phyloP scores from a whole-genome alignment of 2,797 vertebrate species.

The Buceros bicornis region DNA sequence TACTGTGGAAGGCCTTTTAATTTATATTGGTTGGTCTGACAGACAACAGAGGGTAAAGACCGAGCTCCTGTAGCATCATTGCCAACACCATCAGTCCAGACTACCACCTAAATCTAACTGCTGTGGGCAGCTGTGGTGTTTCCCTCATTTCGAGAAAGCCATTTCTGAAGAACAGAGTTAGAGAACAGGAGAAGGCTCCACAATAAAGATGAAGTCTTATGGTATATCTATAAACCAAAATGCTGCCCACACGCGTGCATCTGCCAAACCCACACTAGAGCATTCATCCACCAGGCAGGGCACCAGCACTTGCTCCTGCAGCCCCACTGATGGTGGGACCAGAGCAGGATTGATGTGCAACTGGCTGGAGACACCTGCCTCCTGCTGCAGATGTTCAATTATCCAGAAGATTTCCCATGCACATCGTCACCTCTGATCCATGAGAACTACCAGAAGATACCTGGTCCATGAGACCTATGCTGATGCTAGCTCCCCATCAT shows the following conservation, averaged over 20 bases:
- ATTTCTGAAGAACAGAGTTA: not conserved
- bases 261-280: not conserved
- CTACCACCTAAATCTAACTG: not conserved
- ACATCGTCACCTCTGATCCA: not conserved
- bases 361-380: not conserved
- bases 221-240: fast-evolving
- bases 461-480: no score
- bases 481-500: not conserved
- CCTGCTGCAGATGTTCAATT: not conserved
- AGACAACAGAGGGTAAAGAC: not conserved
- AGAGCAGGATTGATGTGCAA: not conserved
- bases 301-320: not conserved
- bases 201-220: not conserved
- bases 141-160: not conserved
- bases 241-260: fast-evolving
- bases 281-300: not conserved
- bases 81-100: not conserved
- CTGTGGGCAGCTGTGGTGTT: not conserved
- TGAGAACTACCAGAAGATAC: not conserved
- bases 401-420: not conserved
- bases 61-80: not conserved
- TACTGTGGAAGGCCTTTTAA: not conserved
- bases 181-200: not conserved
- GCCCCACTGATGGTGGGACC: fast-evolving
- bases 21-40: not conserved